Base-by-base conservation (phyloP, 2,113 vertebrate genomes). In the Neofelis nebulosa region DNA sequence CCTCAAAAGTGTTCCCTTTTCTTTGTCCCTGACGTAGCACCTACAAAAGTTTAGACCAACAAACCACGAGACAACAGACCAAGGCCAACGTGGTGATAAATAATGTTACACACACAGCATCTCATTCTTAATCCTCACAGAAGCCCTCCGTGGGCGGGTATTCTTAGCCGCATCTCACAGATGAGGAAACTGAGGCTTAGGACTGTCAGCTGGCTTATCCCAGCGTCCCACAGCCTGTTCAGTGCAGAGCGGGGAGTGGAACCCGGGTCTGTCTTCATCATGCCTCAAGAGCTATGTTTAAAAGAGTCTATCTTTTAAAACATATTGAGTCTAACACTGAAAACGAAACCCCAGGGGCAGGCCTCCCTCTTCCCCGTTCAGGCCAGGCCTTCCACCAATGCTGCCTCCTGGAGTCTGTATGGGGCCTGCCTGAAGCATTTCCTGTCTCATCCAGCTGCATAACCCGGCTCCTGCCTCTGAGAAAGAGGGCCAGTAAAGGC, bases 401-500 rank as follows among this genome's bases (percentile, higher is more conserved):
- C 45, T 31, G 45, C 45, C 12, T 55, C 65, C 3, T 1, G 41
- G 33, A 50, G 8, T 73, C 38, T 15, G 5, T 4, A 8, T 8
- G 18, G 15, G 29, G 31, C n/a, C 55, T 78, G 14, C 11, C 16
- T 4, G 27, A 38, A 29, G 41, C 50, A 27, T 41, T 48, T 33
- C 33, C n/a, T 57, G 66, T 41, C 21, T 52, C 85, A 12, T 33
- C 29, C 81, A 73, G 93, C 66, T 12, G 41, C 90, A 0, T 14
- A 41, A 36, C 61, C 63, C 41, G 25, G 87, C 50, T 57, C 80
- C 0, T 9, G 71, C 68, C 65, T 91, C 96, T 83, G 9, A 94
- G 90, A 96, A 96, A 76, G 92, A 94, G 81, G 45, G 86, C 90
- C 4, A 13, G 93, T 80, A 96, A 92, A 96, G 91, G 57, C 89